phyloP scores from a whole-genome alignment of 2,113 vertebrate species.

The Myiagra hebetior region DNA sequence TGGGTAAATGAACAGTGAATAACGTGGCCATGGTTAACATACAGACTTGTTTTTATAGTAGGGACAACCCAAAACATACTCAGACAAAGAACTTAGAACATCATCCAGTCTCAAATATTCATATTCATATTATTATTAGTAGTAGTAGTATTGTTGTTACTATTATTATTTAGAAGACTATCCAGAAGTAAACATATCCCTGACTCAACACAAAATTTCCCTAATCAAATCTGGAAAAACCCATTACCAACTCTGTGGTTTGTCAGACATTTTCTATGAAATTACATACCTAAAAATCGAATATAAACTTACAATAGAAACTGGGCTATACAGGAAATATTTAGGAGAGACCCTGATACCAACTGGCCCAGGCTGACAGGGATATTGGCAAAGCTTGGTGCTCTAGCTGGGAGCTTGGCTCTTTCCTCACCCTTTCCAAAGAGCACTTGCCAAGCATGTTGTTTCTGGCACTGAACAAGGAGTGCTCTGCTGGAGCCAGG shows the following conservation, averaged over 20 bases:
- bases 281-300: not conserved
- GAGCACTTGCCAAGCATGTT: rapidly evolving
- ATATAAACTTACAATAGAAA: not conserved
- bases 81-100: not conserved
- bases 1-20: not conserved
- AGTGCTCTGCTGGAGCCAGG: not conserved
- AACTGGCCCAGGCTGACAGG: not conserved
- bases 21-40: rapidly evolving
- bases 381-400: not conserved
- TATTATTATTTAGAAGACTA: not conserved
- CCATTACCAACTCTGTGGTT: not conserved
- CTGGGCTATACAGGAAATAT: not conserved
- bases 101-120: not conserved
- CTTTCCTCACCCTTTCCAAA: not conserved
- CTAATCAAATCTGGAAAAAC: not conserved
- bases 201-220: not conserved
- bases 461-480: not conserved
- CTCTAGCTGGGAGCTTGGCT: not conserved
- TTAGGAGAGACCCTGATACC: not conserved
- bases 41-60: not conserved
- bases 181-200: not conserved
- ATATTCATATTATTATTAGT: not conserved
- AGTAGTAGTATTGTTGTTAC: not conserved
- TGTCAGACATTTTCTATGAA: not conserved
- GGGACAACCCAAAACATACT: not conserved